Evolutionary conservation across 2,888 invertebrate genomes (phyloP).

Genomic region (Pecten maximus): DNA sequence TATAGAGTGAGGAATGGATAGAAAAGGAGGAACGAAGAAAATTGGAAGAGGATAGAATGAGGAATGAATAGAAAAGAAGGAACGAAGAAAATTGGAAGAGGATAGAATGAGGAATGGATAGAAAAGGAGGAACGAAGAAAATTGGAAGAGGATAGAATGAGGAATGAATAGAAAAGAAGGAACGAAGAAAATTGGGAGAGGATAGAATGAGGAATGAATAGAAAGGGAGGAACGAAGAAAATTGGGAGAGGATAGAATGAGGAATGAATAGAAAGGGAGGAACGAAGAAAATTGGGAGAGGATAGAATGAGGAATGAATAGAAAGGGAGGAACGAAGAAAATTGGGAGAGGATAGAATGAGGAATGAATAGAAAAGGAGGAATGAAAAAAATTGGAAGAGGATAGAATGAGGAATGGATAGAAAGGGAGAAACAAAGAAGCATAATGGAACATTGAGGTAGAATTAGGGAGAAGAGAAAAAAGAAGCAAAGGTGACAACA

Average conservation of each 20-base stretch:
- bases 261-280: no score
- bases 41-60: no score
- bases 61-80: no score
- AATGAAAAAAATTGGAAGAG: no score
- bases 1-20: no score
- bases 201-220: not conserved
- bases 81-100: no score
- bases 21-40: no score
- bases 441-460: not conserved
- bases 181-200: not conserved
- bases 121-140: no score
- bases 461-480: not conserved
- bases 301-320: not conserved
- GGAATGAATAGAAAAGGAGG: no score
- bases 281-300: no score
- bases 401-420: not conserved
- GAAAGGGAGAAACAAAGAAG: not conserved
- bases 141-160: no score
- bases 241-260: not conserved
- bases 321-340: not conserved
- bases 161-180: not conserved
- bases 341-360: not conserved
- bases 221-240: not conserved
- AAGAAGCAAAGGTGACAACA: not conserved
- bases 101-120: no score